phyloP scores from a whole-genome alignment of 2,113 vertebrate genomes.

The Craseonycteris thonglongyai region DNA sequence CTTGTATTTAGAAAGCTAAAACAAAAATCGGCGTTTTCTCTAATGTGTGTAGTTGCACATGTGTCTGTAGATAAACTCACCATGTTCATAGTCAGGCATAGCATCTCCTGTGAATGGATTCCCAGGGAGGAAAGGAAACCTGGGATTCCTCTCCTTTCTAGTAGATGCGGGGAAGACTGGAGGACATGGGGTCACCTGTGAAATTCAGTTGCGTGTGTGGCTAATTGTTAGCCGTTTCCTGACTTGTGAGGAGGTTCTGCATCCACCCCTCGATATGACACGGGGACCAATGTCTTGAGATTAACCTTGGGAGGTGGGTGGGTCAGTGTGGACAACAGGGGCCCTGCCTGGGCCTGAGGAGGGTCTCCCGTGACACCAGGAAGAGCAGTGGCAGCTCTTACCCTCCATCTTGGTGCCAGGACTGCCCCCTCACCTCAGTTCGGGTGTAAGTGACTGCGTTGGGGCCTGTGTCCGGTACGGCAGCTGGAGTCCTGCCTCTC shows the following conservation, averaged over 20 bases:
- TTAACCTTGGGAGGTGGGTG: background rate
- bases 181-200: background rate
- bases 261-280: background rate
- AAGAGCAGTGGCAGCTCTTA: background rate
- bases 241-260: background rate
- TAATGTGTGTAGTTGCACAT: background rate
- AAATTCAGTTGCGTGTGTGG: background rate
- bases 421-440: background rate
- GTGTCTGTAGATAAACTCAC: background rate
- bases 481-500: background rate
- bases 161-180: background rate
- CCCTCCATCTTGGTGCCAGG: background rate
- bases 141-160: background rate
- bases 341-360: background rate
- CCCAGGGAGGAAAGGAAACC: constrained; percentile 5
- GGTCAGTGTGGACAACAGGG: background rate
- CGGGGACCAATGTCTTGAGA: constrained; percentile 2
- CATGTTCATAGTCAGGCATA: background rate
- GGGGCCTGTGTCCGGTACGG: background rate
- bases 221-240: background rate
- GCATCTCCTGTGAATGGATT: background rate
- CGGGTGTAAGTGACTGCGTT: background rate
- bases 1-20: constrained; percentile 19
- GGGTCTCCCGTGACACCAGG: background rate
- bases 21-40: background rate